Evolutionary conservation across 2,888 invertebrate species (phyloP), one percentile per base, ranked within the genome.

Genomic region (Empis stercorea): DNA sequence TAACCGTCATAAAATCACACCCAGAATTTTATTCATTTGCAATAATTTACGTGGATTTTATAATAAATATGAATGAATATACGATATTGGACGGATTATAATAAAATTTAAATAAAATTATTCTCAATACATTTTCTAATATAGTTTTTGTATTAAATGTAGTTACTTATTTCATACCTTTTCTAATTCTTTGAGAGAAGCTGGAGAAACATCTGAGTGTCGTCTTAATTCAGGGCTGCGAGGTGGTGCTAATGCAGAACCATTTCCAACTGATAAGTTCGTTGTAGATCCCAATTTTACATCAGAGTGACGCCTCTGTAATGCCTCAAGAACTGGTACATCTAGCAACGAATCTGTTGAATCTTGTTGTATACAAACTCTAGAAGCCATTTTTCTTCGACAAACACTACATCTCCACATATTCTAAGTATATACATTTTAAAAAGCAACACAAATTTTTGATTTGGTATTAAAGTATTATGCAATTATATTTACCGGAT

Each of bases 381-480:
- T 75, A 13, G 86, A 85, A 47, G 81, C 85, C 54, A 87, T 77
- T 70, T 87, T 87, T 54, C 86, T 78, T 30, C 89, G 80, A 64
- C 91, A 92, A 15, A 91, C 88, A 55, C 88, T 89, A 70, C 91
- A 92, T 49, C 86, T 80, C 91, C 91, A 92, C 57, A 80, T 81
- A 54, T 73, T 80, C 84, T 84, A 68, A 0, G 61, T 58, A 47
- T 11, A 37, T 32, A 39, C 6, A 36, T 23, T n/a, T n/a, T 17
- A 46, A 32, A 30, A 15, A 30, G 37, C 9, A 34, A 5, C n/a
- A n/a, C 2, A 34, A 10, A 34, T 7, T 34, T 34, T 13, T 7
- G 13, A 5, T 13, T n/a, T 34, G n/a, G 9, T n/a, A 34, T 4
- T 34, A 9, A 32, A 32, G 32, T n/a, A 34, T n/a, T 34, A 7